These are phyloP conservation scores for Parascotia fuliginaria DNA, from an alignment of 2,888 invertebrate species.

Conservation along the genomic window DNA sequence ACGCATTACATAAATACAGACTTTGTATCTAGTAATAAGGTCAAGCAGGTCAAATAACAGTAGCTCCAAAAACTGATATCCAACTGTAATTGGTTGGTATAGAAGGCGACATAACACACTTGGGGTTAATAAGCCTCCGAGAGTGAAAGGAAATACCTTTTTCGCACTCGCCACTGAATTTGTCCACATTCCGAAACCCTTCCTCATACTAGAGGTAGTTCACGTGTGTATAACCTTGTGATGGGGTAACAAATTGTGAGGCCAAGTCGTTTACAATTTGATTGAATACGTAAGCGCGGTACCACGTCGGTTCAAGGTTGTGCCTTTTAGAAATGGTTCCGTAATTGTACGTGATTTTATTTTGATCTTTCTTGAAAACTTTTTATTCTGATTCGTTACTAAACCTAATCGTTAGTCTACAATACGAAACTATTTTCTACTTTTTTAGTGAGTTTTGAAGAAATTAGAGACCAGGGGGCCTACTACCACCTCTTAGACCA, in stretches of 20 bases:
- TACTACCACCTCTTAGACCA: too few species aligned
- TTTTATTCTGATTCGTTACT: too few species aligned
- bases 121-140: not conserved
- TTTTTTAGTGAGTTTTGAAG: too few species aligned
- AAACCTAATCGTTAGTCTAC: too few species aligned
- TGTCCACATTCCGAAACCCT: not conserved
- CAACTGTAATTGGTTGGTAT: not conserved
- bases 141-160: not conserved
- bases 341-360: not conserved
- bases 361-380: not conserved
- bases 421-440: too few species aligned
- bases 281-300: constrained; percentile 38
- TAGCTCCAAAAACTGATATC: not conserved
- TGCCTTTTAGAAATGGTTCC: constrained; percentile 2
- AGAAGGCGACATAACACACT: not conserved
- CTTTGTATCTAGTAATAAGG: too few species aligned
- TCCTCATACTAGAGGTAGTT: not conserved
- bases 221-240: constrained; percentile 10
- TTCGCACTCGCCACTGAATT: not conserved
- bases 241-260: constrained; percentile 19
- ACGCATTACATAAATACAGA: too few species aligned
- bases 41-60: not conserved
- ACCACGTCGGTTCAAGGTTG: constrained; percentile 37
- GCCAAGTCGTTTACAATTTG: constrained; percentile 36
- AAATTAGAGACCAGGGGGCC: too few species aligned